Base-by-base conservation (phyloP, 2,797 vertebrate genomes). In the Pseudochirops cupreus region DNA sequence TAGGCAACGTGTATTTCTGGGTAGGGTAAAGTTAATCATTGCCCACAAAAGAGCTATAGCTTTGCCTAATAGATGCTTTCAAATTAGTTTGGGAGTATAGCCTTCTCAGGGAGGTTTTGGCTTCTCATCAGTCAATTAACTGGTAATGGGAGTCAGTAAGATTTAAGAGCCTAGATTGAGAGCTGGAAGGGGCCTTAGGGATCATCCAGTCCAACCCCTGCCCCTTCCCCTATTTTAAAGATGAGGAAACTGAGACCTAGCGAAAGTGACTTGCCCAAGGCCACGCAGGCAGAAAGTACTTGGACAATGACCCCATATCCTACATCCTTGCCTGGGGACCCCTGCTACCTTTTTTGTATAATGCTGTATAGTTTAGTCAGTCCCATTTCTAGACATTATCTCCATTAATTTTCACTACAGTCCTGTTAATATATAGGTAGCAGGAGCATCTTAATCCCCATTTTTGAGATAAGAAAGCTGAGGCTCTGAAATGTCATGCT, bases 11-110 rank as follows among this genome's bases (percentile, higher is more conserved):
- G 92, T 58, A 50, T 54, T 54, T 52, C 0, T 29, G 91, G 91
- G 82, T 46, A 87, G 39, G 74, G 39, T 87, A 50, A 87, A 93
- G 31, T 50, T 96, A 52, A 33, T 58, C 28, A 50, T 50, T 87
- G 53, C 58, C 53, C 33, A 52, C 90, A 54, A 29, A 91, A 74
- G 9, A 91, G 87, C 91, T 93, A 33, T 93, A 87, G 74, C 67
- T 94, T 92, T 93, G 54, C 91, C 14, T 13, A 55, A n/a, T 92
- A 52, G 74, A 94, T 96, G 92, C 92, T 96, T 96, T 96, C 62
- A 93, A 95, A 91, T 95, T 29, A 91, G 91, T 93, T 90, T 26
- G 57, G 6, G 62, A 96, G 93, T 95, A n/a, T 67, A 94, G 52
- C 58, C 95, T 92, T 94, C 58, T 56, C 92, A 94, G 95, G 57